Evolutionary conservation across 2,113 vertebrate species (phyloP).

Genomic region (Misgurnus mizolepis): DNA sequence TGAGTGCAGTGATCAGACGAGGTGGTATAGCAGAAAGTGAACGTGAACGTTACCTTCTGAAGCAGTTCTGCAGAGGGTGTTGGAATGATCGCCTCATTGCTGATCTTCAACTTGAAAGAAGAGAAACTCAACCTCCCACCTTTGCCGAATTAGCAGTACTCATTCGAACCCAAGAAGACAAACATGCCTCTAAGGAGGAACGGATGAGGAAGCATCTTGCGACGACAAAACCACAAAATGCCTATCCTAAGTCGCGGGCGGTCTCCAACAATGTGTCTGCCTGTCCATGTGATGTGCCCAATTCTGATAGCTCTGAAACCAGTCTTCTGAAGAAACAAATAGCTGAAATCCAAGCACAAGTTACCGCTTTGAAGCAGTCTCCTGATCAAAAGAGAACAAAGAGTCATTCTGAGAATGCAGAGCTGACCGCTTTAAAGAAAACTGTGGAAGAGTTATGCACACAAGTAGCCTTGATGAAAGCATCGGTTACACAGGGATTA

Average conservation of each 20-base stretch:
- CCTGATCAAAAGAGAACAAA: too few species aligned
- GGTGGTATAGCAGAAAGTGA: slow-evolving; percentile 1
- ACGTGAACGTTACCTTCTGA: neutral
- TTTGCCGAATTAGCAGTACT: slow-evolving; percentile 1
- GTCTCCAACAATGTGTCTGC: neutral
- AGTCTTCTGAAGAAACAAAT: neutral
- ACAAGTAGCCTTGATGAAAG: too few species aligned
- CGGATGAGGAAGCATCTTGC: neutral
- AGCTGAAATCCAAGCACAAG: neutral
- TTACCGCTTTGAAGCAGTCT: too few species aligned
- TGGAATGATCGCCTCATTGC: neutral
- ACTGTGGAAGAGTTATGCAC: too few species aligned
- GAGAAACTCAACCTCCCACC: neutral
- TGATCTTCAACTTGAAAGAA: slow-evolving; percentile 13
- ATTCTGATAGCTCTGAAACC: too few species aligned
- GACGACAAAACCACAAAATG: neutral
- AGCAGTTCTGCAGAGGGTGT: slow-evolving; percentile 10
- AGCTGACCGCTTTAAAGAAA: too few species aligned
- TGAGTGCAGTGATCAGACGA: neutral
- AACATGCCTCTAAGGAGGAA: neutral
- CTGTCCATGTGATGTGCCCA: neutral
- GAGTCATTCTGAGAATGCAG: too few species aligned
- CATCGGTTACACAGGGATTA: too few species aligned
- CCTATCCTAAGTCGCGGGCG: neutral
- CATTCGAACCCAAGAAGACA: neutral